phyloP scores from a whole-genome alignment of 2,797 vertebrate genomes.

The Crypturellus tataupa region DNA sequence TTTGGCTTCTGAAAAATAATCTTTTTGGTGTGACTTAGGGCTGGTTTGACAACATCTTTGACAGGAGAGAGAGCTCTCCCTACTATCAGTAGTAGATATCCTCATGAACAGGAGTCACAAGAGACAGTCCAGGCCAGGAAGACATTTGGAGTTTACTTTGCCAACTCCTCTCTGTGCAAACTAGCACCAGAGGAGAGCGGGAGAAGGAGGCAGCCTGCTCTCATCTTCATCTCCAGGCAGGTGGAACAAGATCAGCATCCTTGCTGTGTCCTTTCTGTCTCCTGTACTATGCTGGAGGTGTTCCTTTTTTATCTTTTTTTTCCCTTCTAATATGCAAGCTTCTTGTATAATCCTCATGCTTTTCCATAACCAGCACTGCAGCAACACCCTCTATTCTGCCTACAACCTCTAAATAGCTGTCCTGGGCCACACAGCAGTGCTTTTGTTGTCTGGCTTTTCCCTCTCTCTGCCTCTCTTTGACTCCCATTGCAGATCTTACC shows the following conservation, averaged over 20 bases:
- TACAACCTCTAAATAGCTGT: not conserved
- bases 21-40: not conserved
- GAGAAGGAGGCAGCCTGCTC: not conserved
- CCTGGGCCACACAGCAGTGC: not conserved
- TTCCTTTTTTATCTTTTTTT: not conserved
- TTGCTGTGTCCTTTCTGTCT: not conserved
- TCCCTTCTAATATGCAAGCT: not conserved
- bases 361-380: not conserved
- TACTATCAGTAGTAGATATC: not conserved
- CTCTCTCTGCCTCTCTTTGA: not conserved
- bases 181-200: not conserved
- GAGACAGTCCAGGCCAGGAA: not conserved
- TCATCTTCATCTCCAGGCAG: not conserved
- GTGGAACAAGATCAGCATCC: not conserved
- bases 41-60: not conserved
- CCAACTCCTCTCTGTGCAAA: not conserved
- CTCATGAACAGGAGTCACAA: rapidly evolving
- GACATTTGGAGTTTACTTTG: not conserved
- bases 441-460: not conserved
- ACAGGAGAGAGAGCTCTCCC: not conserved
- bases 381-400: not conserved
- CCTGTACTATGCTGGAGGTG: not conserved
- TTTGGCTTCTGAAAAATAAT: not conserved
- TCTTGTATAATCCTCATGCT: not conserved
- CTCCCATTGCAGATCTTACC: not conserved